Conservation (phyloP, 2,113 vertebrate genomes). For the Colistium nudipinnis region DNA sequence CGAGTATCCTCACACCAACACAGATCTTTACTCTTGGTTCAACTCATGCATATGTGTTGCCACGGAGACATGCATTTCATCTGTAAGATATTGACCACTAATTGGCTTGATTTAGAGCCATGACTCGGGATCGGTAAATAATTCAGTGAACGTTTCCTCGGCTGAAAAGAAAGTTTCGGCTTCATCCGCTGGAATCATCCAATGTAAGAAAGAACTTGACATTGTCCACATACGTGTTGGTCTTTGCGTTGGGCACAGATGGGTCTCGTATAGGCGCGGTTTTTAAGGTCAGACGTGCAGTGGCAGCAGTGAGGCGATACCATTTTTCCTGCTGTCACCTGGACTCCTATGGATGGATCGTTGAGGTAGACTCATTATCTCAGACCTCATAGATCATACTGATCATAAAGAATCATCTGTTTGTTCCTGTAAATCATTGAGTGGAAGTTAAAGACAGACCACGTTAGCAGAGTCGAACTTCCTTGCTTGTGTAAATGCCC, state of each 20-base stretch:
- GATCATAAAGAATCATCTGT: constrained; percentile 16
- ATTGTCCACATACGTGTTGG: not conserved
- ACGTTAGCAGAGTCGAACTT: not conserved
- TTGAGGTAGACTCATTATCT: constrained; percentile 29
- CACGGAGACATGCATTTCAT: no score
- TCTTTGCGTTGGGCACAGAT: not conserved
- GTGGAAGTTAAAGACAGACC: not conserved
- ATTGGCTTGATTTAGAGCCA: not conserved
- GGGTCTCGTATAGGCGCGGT: no score
- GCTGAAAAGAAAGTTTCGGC: no score
- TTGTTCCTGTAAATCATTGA: not conserved
- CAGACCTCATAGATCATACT: constrained; percentile 37
- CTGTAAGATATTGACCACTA: not conserved
- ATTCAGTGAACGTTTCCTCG: not conserved
- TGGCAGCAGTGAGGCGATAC: not conserved
- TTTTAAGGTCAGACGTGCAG: not conserved
- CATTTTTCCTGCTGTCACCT: constrained; percentile 27
- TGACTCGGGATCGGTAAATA: not conserved
- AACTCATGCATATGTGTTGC: no score
- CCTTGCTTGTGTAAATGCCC: not conserved
- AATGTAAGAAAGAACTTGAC: not conserved
- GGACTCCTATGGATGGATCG: constrained; percentile 17
- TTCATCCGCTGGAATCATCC: not conserved
- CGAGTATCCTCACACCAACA: no score
- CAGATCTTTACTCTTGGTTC: no score